These are phyloP conservation scores for Cyprinodon variegatus DNA, from an alignment of 2,113 vertebrate genomes.

Conservation along the genomic window DNA sequence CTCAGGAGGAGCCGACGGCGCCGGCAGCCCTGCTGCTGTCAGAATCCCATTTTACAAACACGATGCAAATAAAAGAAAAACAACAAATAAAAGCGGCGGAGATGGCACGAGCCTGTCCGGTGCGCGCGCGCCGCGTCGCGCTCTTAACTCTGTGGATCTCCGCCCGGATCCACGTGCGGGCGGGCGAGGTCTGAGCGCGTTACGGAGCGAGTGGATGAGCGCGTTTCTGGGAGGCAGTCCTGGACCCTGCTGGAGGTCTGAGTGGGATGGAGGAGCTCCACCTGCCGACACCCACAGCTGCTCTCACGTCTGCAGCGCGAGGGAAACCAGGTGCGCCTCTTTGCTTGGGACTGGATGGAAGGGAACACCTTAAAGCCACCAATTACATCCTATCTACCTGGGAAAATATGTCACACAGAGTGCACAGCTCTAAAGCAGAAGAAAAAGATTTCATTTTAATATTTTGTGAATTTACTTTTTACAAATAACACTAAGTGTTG, in stretches of 20 bases:
- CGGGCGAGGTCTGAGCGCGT: constrained; percentile 1
- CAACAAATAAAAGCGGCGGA: constrained; percentile 4
- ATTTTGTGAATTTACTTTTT: too few species aligned
- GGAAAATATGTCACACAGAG: too few species aligned
- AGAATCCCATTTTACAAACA: constrained; percentile 35
- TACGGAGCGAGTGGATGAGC: not conserved
- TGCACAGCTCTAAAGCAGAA: too few species aligned
- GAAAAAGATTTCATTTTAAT: too few species aligned
- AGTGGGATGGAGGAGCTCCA: constrained; percentile 54
- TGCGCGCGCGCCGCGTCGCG: not conserved
- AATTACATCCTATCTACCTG: too few species aligned
- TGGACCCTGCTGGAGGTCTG: constrained; percentile 45
- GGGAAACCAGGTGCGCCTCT: not conserved
- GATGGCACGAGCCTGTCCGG: constrained; percentile 17
- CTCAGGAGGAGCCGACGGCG: constrained; percentile 63
- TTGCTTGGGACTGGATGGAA: not conserved
- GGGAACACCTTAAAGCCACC: not conserved
- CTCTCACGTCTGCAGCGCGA: not conserved
- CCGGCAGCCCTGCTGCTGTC: constrained; percentile 56
- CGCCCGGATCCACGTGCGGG: constrained; percentile 11
- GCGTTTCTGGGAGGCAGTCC: constrained; percentile 31
- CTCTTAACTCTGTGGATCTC: constrained; percentile 9
- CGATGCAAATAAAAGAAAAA: not conserved
- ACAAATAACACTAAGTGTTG: too few species aligned
- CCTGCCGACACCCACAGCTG: constrained; percentile 48